phyloP scores from a whole-genome alignment of 2,888 invertebrate species.

The Gymnoscelis rufifasciata region DNA sequence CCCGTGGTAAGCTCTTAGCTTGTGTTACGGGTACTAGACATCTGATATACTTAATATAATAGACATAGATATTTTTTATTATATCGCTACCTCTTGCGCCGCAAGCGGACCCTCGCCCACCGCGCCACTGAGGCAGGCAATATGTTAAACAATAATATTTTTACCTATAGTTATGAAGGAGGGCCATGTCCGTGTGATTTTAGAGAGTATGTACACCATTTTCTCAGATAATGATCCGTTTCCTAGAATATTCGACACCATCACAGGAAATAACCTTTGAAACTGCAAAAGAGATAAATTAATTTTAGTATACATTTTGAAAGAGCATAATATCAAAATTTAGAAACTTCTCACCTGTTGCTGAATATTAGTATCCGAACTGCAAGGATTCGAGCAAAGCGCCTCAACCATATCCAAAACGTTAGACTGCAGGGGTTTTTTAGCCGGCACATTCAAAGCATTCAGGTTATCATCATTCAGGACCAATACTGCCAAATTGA shows the following conservation, averaged over 20 bases:
- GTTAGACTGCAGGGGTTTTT: slow-evolving; percentile 67
- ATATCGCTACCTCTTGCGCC: too few relatives aligned
- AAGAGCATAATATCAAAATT: too few relatives aligned
- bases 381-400: slow-evolving; percentile 78
- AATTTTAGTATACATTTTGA: not conserved
- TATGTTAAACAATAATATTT: too few relatives aligned
- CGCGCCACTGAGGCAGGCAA: too few relatives aligned
- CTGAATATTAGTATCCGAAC: slow-evolving; percentile 76
- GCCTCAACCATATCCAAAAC: slow-evolving; percentile 78
- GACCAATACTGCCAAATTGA: slow-evolving; percentile 78
- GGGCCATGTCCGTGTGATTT: slow-evolving; percentile 73
- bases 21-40: too few relatives aligned
- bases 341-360: slow-evolving; percentile 79
- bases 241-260: slow-evolving; percentile 74
- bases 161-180: slow-evolving; percentile 70
- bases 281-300: slow-evolving; percentile 51
- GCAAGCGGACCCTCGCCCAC: too few relatives aligned
- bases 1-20: too few relatives aligned
- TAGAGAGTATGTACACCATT: slow-evolving; percentile 71
- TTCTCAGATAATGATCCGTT: slow-evolving; percentile 70
- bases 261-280: slow-evolving; percentile 70
- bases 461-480: slow-evolving; percentile 78
- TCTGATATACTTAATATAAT: too few relatives aligned
- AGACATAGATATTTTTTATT: too few relatives aligned
- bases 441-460: slow-evolving; percentile 68